Evolutionary conservation across 2,888 invertebrate genomes (phyloP), one percentile per base, ranked within the genome.

Genomic region (Cheilosia vernalis): DNA sequence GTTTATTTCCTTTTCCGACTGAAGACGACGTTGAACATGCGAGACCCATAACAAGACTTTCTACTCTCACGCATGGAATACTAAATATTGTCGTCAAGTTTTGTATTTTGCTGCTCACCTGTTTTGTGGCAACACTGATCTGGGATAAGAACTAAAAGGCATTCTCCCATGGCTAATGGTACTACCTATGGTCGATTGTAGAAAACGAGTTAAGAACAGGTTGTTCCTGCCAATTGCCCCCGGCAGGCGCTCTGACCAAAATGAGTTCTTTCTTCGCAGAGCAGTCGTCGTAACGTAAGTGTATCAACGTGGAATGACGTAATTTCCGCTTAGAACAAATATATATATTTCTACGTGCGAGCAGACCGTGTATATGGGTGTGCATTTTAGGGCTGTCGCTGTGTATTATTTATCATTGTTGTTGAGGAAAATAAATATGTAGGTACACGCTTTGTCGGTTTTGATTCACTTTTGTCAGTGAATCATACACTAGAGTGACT

Each of bases 201-300:
- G 55, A 80, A 79, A 84, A 84, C 84, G 42, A 74, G 84, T 80
- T 76, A 33, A 58, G 79, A 84, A 79, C 84, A 76, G 84, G 84
- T 84, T 84, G 74, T 37, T 37, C 37, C 13, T 37, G 13, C 44
- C 66, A 66, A 69, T 74, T 60, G 61, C 60, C 42, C 19, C 27
- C 17, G 33, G 69, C 49, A 51, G 58, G 51, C 53, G 24, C 10
- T 47, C 9, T 60, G 84, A 55, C 74, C 66, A 66, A 84, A 84
- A 55, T 70, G 64, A 67, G 53, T 61, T 73, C 33, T 83, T 78
- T 79, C 58, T 53, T 60, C 55, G 58, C 55, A 67, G 13, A 10
- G 24, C 13, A 15, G 24, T 74, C 47, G 10, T 49, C 9, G 33
- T 47, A 58, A 37, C 49, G 17, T 44, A 77, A 82, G 70, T 77